Conservation (phyloP, 2,888 invertebrate species). For the Uloborus plumipes region DNA sequence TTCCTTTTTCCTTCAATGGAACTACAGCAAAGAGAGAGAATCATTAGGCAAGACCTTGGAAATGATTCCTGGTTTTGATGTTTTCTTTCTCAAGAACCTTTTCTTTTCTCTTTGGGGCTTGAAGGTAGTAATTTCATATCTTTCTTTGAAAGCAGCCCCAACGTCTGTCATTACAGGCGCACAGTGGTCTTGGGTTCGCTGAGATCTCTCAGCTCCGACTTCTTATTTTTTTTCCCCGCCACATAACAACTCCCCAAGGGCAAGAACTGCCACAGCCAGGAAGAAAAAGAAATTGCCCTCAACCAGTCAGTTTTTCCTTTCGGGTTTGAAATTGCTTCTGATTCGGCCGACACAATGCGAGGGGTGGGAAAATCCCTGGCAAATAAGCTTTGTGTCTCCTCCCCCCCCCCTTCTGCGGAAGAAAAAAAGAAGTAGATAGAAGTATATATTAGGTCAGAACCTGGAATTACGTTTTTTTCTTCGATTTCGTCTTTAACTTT, state of each 20-base stretch:
- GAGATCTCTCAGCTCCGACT: too few relatives aligned
- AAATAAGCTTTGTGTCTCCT: conserved; percentile 25
- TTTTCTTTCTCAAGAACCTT: conserved; percentile 14
- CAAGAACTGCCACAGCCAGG: conserved; percentile 40
- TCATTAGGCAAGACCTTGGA: conserved; percentile 54
- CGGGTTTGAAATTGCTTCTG: conserved; percentile 8
- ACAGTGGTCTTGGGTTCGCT: background rate
- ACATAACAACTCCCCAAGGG: conserved; percentile 51
- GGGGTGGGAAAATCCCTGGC: conserved; percentile 38
- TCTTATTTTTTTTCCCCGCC: background rate
- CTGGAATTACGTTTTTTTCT: conserved; percentile 9
- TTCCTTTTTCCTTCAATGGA: conserved; percentile 35
- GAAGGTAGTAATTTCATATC: conserved; percentile 47
- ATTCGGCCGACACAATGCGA: conserved; percentile 40
- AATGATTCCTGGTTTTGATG: conserved; percentile 47
- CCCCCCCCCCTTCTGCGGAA: conserved; percentile 7
- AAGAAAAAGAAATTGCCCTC: too few relatives aligned
- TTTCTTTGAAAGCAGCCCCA: conserved; percentile 15
- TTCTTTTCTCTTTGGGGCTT: background rate
- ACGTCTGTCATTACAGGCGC: conserved; percentile 43
- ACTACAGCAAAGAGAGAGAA: conserved; percentile 21
- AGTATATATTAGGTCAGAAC: background rate
- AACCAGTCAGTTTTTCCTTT: too few relatives aligned
- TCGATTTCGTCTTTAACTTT: conserved; percentile 8
- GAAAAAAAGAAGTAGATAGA: background rate